Base-by-base conservation (phyloP, 2,797 vertebrate genomes). In the Aplochiton taeniatus region DNA sequence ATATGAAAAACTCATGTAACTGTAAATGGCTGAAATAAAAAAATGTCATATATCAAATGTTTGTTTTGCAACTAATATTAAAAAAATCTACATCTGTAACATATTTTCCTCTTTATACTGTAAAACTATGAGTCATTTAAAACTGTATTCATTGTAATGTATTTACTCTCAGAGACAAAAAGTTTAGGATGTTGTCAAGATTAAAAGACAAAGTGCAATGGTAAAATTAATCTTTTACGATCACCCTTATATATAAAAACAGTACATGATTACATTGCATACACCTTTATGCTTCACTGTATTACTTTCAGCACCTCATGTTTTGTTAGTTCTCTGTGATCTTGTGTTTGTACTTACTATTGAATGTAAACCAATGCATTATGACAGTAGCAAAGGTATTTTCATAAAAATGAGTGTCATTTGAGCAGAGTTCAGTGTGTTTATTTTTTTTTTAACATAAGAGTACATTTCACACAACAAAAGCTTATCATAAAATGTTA, bases 331-430 rank as follows among this genome's bases (percentile, higher is more conserved):
- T 58, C 61, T 68, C 53, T 55, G 53, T 73, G 61, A 16, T 53
- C 68, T 61, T 71, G 77, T 80, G 73, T 76, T 75, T 70, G 74
- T 82, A 63, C 46, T 69, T 54, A 56, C 59, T 72, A 59, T 20
- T 83, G 44, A 75, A 76, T 79, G 72, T 80, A 10, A 58, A 45
- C 18, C 58, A 13, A 69, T 20, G 48, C 52, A 19, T 76, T 57
- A 74, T 80, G 64, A 44, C 56, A 66, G 69, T 63, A 83, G 63
- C 78, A 84, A 83, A 85, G 10, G 43, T 78, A 56, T 81, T 84
- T 83, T 78, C 52, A 70, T 42, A 59, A 72, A 57, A 70, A 46
- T 4, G 31, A 0, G 57, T 0, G 19, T 57, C 52, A 48, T 72
- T 46, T 13, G 47, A 6, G 31, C 11, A 19, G 53, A 6, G 7